Conservation (phyloP, 2,797 vertebrate genomes). For the Schizothorax lantsangensis region DNA sequence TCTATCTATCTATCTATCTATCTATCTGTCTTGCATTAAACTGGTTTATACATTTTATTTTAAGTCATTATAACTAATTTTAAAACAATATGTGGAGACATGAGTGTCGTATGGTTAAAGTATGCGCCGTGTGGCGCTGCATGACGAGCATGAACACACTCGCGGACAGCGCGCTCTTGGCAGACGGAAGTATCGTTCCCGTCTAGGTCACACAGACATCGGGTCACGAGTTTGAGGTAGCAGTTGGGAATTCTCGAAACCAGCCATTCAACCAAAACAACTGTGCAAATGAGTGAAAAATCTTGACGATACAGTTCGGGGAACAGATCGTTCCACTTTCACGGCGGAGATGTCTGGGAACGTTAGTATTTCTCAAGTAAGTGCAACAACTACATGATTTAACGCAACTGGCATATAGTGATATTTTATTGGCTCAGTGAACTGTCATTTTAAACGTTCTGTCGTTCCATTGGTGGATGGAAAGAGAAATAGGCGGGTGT, state of each 20-base stretch:
- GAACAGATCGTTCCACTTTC: conserved; percentile 5
- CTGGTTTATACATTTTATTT: no score
- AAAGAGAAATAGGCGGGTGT: conserved; percentile 12
- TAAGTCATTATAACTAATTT: neutral
- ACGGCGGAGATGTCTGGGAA: conserved; percentile 52
- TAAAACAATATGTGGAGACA: neutral
- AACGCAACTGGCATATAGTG: neutral
- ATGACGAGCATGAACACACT: neutral
- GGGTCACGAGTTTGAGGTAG: neutral
- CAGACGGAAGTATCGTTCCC: conserved; percentile 29
- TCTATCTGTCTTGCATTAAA: no score
- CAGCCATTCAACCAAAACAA: neutral
- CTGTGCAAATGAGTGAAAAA: neutral
- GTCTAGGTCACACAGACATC: conserved; percentile 9
- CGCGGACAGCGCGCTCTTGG: neutral
- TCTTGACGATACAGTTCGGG: neutral
- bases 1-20: no score
- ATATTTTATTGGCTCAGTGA: conserved; percentile 37
- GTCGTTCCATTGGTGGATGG: conserved; percentile 37
- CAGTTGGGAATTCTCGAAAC: neutral
- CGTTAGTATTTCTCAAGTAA: conserved; percentile 48
- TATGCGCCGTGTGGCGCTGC: conserved; percentile 31
- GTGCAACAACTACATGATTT: neutral
- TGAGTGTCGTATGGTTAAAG: no score
- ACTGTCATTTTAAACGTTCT: neutral